Evolutionary conservation across 2,797 vertebrate species (phyloP).

Genomic region (Chaenodraco wilsoni): DNA sequence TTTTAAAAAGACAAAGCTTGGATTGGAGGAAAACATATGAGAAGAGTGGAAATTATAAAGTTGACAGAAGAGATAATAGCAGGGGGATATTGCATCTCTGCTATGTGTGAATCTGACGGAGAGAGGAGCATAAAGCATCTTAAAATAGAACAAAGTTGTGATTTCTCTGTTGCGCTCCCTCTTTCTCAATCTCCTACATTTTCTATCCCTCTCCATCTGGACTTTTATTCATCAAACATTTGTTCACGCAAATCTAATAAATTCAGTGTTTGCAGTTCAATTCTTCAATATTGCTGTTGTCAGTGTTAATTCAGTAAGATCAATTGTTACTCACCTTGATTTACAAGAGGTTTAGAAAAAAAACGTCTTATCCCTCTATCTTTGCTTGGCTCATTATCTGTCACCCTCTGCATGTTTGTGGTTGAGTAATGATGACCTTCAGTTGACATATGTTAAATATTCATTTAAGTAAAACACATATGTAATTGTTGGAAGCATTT

Average conservation of each 20-base stretch:
- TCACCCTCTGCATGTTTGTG: conserved; percentile 18
- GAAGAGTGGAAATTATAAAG: background rate
- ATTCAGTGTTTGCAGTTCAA: background rate
- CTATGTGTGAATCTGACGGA: conserved; percentile 17
- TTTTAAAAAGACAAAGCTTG: conserved; percentile 1
- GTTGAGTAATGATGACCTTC: conserved; percentile 41
- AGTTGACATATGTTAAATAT: conserved; percentile 38
- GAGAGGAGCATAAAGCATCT: conserved; percentile 25
- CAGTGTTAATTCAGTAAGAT: background rate
- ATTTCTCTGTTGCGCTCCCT: conserved; percentile 10
- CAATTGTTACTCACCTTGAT: background rate
- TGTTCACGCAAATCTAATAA: background rate
- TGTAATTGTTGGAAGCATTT: conserved; percentile 30
- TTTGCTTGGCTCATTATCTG: conserved; percentile 51
- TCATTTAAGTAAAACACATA: conserved; percentile 18
- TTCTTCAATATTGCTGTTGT: background rate
- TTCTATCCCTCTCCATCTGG: background rate
- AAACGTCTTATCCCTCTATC: too few species aligned
- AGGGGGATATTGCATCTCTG: conserved; percentile 16
- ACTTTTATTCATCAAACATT: conserved; percentile 4
- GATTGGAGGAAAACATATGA: background rate
- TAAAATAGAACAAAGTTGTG: conserved; percentile 29
- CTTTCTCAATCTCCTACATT: background rate
- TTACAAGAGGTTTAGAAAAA: background rate
- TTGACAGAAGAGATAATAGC: conserved; percentile 14